phyloP scores from a whole-genome alignment of 2,113 vertebrate species.

The Platysternon megacephalum region DNA sequence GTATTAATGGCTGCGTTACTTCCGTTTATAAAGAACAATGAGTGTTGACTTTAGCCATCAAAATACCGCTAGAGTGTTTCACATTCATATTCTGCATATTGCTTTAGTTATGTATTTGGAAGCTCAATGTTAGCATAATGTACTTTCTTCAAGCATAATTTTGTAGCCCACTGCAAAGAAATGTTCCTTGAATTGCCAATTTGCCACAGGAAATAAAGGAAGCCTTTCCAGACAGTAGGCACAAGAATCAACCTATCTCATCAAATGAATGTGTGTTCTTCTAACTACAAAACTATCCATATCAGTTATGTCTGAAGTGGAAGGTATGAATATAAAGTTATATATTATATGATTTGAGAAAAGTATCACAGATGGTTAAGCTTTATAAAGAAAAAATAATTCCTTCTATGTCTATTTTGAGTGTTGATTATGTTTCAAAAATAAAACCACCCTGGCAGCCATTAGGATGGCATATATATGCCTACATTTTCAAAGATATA shows the following conservation, averaged over 20 bases:
- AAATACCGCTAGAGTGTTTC: not conserved
- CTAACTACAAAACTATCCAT: not conserved
- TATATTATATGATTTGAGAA: not conserved
- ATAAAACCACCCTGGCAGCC: not conserved
- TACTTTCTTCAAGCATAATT: constrained; percentile 28
- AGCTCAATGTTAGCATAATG: not conserved
- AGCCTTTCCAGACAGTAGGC: not conserved
- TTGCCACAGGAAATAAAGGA: not conserved
- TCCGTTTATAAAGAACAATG: not conserved
- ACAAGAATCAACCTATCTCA: not conserved
- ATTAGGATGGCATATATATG: accelerated
- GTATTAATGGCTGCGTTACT: not conserved
- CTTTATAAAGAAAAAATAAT: not conserved
- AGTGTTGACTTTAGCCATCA: not conserved
- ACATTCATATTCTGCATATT: constrained; percentile 15
- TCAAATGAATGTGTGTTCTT: not conserved
- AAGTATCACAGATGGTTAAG: accelerated
- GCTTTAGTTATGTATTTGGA: not conserved
- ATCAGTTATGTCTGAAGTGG: not conserved
- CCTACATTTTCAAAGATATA: not conserved
- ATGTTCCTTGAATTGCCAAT: not conserved
- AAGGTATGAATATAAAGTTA: not conserved
- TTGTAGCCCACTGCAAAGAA: constrained; percentile 23
- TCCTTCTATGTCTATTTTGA: not conserved
- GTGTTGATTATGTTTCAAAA: not conserved